Percentiles rank a stretch among this genome's conserved stretches.
Conservation (phyloP, 2,888 invertebrate genomes). For the Sabellastarte sp. region DNA sequence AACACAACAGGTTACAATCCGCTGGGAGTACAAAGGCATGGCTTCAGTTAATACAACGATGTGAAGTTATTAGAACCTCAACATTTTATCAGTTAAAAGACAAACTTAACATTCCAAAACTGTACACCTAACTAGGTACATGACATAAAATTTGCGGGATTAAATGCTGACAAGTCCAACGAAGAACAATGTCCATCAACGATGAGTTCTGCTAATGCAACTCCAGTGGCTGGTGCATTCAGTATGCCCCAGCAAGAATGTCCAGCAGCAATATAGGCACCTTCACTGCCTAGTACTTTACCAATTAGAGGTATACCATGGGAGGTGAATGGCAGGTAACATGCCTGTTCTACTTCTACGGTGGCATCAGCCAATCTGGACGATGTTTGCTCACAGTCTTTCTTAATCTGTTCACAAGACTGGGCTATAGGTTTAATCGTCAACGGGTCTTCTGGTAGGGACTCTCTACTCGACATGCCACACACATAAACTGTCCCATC, state of each 20-base stretch:
- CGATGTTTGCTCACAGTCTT: constrained; percentile 11
- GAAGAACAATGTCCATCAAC: constrained; percentile 22
- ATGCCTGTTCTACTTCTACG: constrained; percentile 23
- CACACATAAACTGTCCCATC: constrained; percentile 33
- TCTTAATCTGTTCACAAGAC: constrained; percentile 12
- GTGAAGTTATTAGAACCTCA: too few species aligned
- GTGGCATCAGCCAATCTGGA: constrained; percentile 13
- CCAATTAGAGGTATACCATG: constrained; percentile 30
- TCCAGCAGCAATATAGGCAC: constrained; percentile 30
- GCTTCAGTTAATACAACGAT: too few species aligned
- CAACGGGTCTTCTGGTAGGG: constrained; percentile 22
- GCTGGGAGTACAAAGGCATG: too few species aligned
- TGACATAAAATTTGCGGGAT: neutral
- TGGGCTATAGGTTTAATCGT: constrained; percentile 13
- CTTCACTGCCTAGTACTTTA: constrained; percentile 16
- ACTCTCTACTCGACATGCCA: constrained; percentile 21
- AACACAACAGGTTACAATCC: too few species aligned
- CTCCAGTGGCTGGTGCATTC: constrained; percentile 32
- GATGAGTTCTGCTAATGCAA: constrained; percentile 28
- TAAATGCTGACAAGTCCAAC: constrained; percentile 24
- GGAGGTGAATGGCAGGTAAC: constrained; percentile 27
- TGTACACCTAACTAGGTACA: neutral
- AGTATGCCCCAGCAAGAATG: constrained; percentile 36
- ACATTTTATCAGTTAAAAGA: too few species aligned
- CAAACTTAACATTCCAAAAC: too few species aligned